Conservation (phyloP, 1,140 invertebrate species). For the Drosophila oshimai region DNA sequence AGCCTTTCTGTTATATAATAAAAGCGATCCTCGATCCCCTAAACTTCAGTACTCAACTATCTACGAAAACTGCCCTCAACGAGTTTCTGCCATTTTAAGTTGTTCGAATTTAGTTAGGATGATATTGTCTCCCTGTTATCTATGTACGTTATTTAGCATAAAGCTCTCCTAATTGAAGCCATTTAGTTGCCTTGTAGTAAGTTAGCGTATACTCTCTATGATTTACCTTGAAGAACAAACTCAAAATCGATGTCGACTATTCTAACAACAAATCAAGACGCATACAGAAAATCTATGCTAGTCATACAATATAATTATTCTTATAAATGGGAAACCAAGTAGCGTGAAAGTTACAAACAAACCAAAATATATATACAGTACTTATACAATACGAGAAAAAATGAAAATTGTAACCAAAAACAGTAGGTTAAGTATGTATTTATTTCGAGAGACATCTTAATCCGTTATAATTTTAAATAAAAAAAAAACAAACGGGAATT, state of each 20-base stretch:
- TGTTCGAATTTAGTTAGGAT: slow-evolving; percentile 40
- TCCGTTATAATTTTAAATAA: slow-evolving; percentile 67
- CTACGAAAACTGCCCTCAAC: slow-evolving; percentile 55
- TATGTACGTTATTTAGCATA: slow-evolving; percentile 40
- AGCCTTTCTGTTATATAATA: slow-evolving; percentile 19
- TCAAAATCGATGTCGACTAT: slow-evolving; percentile 23
- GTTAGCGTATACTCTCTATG: slow-evolving; percentile 61
- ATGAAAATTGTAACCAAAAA: slow-evolving; percentile 60
- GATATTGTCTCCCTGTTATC: slow-evolving; percentile 33
- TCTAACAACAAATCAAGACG: slow-evolving; percentile 25
- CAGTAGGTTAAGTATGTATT: slow-evolving; percentile 63
- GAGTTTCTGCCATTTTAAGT: slow-evolving; percentile 61
- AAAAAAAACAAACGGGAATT: slow-evolving; percentile 62
- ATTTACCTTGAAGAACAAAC: slow-evolving; percentile 44
- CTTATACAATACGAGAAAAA: slow-evolving; percentile 64
- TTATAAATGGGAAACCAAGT: slow-evolving; percentile 64
- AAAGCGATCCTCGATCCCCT: not conserved
- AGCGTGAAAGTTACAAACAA: slow-evolving; percentile 31
- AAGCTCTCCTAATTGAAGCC: slow-evolving; percentile 66
- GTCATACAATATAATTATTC: slow-evolving; percentile 70
- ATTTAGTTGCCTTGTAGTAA: slow-evolving; percentile 82
- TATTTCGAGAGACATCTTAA: slow-evolving; percentile 60
- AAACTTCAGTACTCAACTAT: not conserved
- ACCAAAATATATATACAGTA: slow-evolving; percentile 49
- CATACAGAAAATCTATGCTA: slow-evolving; percentile 35